phyloP scores from a whole-genome alignment of 2,888 invertebrate genomes.

The Pollenia amentaria region DNA sequence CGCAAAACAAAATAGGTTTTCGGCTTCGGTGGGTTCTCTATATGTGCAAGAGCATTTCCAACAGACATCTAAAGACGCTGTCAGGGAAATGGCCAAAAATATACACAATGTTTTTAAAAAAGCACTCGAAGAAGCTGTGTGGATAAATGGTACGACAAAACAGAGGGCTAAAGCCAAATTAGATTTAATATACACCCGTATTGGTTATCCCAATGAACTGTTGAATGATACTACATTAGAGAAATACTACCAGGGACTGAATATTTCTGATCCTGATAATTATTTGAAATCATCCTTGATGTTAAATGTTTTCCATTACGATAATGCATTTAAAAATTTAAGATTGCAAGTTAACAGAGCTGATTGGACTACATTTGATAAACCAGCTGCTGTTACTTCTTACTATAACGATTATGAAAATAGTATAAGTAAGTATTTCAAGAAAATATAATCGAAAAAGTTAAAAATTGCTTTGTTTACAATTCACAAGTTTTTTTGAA shows the following conservation, averaged over 20 bases:
- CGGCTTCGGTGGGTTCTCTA: slow-evolving; percentile 91
- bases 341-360: slow-evolving; percentile 92
- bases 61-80: slow-evolving; percentile 92
- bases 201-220: slow-evolving; percentile 96
- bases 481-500: no score
- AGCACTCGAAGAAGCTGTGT: slow-evolving; percentile 92
- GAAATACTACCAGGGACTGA: slow-evolving; percentile 90
- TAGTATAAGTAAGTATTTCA: slow-evolving; percentile 90
- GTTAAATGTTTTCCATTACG: slow-evolving; percentile 91
- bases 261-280: slow-evolving; percentile 87
- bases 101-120: slow-evolving; percentile 93
- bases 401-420: slow-evolving; percentile 94
- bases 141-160: slow-evolving; percentile 96
- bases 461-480: no score
- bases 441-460: background rate
- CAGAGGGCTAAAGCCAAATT: slow-evolving; percentile 91
- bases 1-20: slow-evolving; percentile 85
- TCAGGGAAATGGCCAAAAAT: slow-evolving; percentile 93
- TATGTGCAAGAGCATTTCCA: slow-evolving; percentile 95
- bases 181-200: slow-evolving; percentile 93
- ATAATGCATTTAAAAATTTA: slow-evolving; percentile 91
- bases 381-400: slow-evolving; percentile 93
- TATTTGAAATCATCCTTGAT: slow-evolving; percentile 91
- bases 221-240: slow-evolving; percentile 92
- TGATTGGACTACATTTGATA: slow-evolving; percentile 93